phyloP scores from a whole-genome alignment of 2,113 vertebrate genomes.

The Scomber scombrus region DNA sequence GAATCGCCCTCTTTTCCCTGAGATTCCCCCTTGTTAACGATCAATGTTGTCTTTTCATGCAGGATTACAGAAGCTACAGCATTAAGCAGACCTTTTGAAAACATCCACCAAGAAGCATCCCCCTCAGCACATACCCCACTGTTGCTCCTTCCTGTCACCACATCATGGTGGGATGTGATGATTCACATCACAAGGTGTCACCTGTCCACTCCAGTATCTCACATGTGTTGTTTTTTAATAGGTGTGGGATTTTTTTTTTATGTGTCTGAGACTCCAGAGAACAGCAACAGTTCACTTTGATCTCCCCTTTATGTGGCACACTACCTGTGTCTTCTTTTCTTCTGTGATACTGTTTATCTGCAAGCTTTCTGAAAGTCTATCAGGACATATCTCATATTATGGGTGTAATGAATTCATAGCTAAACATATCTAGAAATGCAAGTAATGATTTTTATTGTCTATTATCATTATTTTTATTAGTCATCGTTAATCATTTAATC shows the following conservation, averaged over 20 bases:
- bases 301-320: neutral
- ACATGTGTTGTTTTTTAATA: neutral
- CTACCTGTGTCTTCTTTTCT: too few relatives aligned
- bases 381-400: too few relatives aligned
- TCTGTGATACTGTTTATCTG: too few relatives aligned
- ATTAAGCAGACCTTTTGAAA: constrained; percentile 44
- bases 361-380: too few relatives aligned
- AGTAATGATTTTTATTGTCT: too few relatives aligned
- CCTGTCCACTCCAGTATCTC: neutral
- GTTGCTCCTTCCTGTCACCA: neutral
- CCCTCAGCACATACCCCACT: neutral
- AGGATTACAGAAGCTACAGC: constrained; percentile 36
- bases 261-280: constrained; percentile 1
- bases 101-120: neutral
- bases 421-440: too few relatives aligned
- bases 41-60: constrained; percentile 43
- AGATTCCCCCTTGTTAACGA: constrained; percentile 18
- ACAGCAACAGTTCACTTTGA: neutral
- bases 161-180: neutral
- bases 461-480: too few relatives aligned
- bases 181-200: neutral
- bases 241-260: too few relatives aligned
- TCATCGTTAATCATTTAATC: too few relatives aligned
- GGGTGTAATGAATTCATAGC: too few relatives aligned
- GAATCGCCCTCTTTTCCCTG: constrained; percentile 3